Percentiles rank a stretch among this genome's conserved stretches.
phyloP scores from a whole-genome alignment of 2,113 vertebrate genomes.

The Hipposideros armiger region DNA sequence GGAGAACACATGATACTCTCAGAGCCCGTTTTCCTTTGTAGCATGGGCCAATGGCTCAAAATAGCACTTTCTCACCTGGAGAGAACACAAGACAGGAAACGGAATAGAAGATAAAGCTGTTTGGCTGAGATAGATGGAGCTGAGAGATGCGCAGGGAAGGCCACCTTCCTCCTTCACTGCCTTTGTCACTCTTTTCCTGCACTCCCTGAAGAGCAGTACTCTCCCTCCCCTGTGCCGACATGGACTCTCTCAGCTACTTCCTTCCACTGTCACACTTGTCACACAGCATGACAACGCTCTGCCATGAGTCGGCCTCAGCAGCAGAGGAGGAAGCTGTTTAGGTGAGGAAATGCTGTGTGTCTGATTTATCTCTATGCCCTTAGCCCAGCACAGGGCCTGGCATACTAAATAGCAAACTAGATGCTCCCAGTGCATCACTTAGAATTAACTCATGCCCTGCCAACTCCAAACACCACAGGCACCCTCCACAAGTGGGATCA shows the following conservation, averaged over 20 bases:
- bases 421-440: background rate
- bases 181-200: background rate
- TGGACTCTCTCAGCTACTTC: accelerated
- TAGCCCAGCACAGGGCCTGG: background rate
- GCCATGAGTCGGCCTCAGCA: background rate
- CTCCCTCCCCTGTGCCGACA: background rate
- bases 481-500: background rate
- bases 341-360: background rate
- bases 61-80: background rate
- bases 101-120: background rate
- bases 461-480: background rate
- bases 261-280: accelerated
- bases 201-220: background rate
- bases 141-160: background rate
- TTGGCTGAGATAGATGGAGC: background rate
- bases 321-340: background rate
- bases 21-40: background rate
- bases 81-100: background rate
- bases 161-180: background rate
- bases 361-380: constrained; percentile 30
- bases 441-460: background rate
- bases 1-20: background rate
- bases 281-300: accelerated
- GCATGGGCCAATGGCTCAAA: background rate
- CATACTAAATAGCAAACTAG: background rate